These are phyloP conservation scores for Sinopyrophorus schimmeli DNA, from an alignment of 2,888 invertebrate genomes.

Conservation along the genomic window DNA sequence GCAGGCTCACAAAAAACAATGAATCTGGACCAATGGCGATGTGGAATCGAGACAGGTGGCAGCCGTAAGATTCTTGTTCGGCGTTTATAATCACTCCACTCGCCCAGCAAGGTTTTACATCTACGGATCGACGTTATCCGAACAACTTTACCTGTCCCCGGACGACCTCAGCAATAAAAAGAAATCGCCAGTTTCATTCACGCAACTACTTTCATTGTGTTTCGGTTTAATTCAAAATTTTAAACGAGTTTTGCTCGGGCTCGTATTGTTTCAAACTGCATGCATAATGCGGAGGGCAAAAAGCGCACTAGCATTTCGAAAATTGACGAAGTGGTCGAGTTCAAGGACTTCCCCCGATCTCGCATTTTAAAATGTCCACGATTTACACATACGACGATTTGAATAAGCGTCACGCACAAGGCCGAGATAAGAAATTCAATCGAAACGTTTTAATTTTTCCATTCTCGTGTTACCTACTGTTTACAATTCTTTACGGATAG, in stretches of 20 bases:
- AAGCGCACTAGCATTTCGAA: too few relatives aligned
- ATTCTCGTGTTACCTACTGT: too few relatives aligned
- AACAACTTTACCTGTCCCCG: constrained; percentile 21
- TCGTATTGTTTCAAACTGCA: too few relatives aligned
- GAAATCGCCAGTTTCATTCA: constrained; percentile 17
- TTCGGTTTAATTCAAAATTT: background rate
- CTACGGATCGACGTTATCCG: constrained; percentile 24
- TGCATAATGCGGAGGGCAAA: too few relatives aligned
- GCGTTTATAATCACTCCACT: constrained; percentile 48
- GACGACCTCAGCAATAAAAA: constrained; percentile 11
- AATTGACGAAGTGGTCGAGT: background rate
- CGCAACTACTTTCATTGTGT: constrained; percentile 12
- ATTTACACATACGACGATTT: too few relatives aligned
- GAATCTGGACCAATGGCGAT: constrained; percentile 52
- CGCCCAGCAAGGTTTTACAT: constrained; percentile 36
- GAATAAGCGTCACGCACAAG: too few relatives aligned
- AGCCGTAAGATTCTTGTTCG: constrained; percentile 52
- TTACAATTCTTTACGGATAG: too few relatives aligned
- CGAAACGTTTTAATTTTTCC: too few relatives aligned
- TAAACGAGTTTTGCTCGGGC: too few relatives aligned
- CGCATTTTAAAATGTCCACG: too few relatives aligned
- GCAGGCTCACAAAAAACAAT: constrained; percentile 45
- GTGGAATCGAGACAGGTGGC: constrained; percentile 53
- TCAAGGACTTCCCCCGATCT: background rate
- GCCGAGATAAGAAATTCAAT: too few relatives aligned